Evolutionary conservation across 2,113 vertebrate species (phyloP).

Genomic region (Neoarius graeffei): DNA sequence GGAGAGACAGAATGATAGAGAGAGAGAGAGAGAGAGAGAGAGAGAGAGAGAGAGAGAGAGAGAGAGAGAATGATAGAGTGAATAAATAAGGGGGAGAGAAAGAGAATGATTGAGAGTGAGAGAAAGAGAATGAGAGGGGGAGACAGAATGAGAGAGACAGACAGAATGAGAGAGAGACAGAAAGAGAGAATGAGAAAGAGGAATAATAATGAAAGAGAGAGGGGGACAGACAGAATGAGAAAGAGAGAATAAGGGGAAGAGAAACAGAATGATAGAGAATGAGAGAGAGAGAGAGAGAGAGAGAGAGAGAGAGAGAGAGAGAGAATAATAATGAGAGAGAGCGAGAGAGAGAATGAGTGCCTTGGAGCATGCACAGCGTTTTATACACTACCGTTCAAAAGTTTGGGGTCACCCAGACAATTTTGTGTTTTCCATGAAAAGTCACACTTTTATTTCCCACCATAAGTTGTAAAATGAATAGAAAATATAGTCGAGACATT

Average conservation of each 20-base stretch:
- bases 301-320: background rate
- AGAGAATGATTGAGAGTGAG: background rate
- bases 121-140: background rate
- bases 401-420: no score
- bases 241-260: background rate
- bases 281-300: background rate
- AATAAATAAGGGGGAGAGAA: constrained; percentile 23
- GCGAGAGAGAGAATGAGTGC: background rate
- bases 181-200: background rate
- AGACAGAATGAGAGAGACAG: no score
- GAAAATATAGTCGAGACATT: no score
- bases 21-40: no score
- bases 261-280: background rate
- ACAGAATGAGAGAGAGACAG: background rate
- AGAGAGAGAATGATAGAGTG: background rate
- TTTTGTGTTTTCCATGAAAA: no score
- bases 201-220: background rate
- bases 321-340: background rate
- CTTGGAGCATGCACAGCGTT: background rate
- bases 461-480: no score
- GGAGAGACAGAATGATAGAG: background rate
- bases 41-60: constrained; percentile 13
- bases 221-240: background rate
- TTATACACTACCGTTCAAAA: no score
- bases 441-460: no score